Evolutionary conservation across 2,113 vertebrate genomes (phyloP).

Genomic region (Entelurus aequoreus): DNA sequence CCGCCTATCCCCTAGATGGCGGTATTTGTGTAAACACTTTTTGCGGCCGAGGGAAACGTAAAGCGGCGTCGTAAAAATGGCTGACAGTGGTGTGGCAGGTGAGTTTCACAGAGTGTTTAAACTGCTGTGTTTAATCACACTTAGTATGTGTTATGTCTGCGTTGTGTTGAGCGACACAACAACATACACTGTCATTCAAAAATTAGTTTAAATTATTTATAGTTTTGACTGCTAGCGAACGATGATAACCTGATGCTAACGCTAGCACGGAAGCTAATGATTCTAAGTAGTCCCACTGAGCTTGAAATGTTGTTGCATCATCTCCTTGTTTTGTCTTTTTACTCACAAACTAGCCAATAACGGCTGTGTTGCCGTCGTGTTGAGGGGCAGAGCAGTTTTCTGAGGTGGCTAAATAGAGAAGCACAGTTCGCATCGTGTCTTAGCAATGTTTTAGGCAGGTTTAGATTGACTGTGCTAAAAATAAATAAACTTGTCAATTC

Average conservation of each 20-base stretch:
- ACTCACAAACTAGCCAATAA: too few species aligned
- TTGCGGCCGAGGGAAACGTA: constrained; percentile 17
- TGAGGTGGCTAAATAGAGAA: too few species aligned
- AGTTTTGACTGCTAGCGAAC: background rate
- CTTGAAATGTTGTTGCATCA: constrained; percentile 51
- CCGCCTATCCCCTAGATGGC: constrained; percentile 30
- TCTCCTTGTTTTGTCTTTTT: constrained; percentile 3
- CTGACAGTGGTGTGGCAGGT: constrained; percentile 61
- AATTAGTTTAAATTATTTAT: background rate
- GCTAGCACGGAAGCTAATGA: constrained; percentile 37
- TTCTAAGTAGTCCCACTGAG: background rate
- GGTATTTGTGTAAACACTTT: background rate
- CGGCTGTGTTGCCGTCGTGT: constrained; percentile 9
- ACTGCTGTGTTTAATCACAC: constrained; percentile 10
- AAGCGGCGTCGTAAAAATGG: constrained; percentile 66
- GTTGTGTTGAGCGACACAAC: background rate
- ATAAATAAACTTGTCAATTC: too few species aligned
- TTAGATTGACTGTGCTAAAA: too few species aligned
- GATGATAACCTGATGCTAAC: constrained; percentile 36
- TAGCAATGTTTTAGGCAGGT: too few species aligned
- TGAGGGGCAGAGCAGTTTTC: background rate
- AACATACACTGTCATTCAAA: accelerated
- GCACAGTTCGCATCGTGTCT: too few species aligned
- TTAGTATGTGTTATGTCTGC: background rate
- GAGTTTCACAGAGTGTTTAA: constrained; percentile 34